Percentiles rank a stretch among this genome's conserved stretches.
Evolutionary conservation across 2,797 vertebrate genomes (phyloP).

Genomic region (Sarcophilus harrisii): DNA sequence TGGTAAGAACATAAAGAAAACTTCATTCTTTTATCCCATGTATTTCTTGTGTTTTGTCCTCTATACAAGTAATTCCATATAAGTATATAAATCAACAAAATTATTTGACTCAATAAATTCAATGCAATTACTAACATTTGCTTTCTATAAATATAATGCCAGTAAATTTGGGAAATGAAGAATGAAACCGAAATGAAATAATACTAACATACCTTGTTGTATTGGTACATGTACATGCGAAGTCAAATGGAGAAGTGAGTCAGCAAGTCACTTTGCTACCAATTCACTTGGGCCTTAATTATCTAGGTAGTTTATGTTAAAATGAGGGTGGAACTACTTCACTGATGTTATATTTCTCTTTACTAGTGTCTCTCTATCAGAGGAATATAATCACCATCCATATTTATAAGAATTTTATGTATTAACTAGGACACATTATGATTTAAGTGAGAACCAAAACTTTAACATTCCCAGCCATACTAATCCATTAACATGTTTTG

Average conservation of each 20-base stretch:
- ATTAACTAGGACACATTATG: conserved; percentile 30
- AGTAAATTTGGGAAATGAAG: not conserved
- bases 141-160: not conserved
- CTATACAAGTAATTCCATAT: not conserved
- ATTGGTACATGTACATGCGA: not conserved
- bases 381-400: not conserved
- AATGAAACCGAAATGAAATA: not conserved
- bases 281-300: not conserved
- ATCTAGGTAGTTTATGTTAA: not conserved
- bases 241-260: not conserved
- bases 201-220: not conserved
- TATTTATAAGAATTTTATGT: not conserved
- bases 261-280: not conserved
- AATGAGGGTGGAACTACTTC: not conserved
- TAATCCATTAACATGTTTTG: conserved; percentile 65
- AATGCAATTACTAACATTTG: not conserved
- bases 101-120: not conserved
- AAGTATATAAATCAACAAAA: not conserved
- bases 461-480: conserved; percentile 50
- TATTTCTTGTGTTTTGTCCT: not conserved
- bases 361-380: not conserved
- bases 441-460: conserved; percentile 39
- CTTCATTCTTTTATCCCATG: not conserved
- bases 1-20: not conserved
- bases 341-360: not conserved